A percentile compares a stretch with the other conserved stretches of the same genome.
Evolutionary conservation across 2,113 vertebrate species (phyloP).

Genomic region (Psittacula cyanocephala): DNA sequence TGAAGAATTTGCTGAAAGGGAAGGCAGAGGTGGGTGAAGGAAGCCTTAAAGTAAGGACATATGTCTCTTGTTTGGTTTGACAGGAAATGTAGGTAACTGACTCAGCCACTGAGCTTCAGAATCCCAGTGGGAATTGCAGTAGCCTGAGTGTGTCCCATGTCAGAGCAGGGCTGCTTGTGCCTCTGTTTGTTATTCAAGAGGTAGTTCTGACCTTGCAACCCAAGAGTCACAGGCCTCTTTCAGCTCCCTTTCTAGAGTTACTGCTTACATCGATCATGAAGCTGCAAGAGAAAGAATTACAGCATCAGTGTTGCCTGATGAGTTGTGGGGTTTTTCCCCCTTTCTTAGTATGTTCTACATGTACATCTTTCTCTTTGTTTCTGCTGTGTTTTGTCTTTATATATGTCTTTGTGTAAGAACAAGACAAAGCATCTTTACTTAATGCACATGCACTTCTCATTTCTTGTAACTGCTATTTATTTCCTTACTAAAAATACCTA

Average conservation of each 20-base stretch:
- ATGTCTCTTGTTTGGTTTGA: not conserved
- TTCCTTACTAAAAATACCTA: not conserved
- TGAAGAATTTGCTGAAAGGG: not conserved
- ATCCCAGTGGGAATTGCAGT: not conserved
- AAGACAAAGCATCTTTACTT: not conserved
- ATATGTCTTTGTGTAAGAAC: not conserved
- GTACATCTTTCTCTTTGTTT: rapidly evolving
- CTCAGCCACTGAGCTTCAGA: not conserved
- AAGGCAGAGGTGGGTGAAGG: not conserved
- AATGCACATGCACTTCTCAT: not conserved
- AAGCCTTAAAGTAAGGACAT: not conserved
- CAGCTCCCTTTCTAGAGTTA: not conserved
- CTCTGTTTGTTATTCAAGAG: rapidly evolving
- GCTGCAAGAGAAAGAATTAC: not conserved
- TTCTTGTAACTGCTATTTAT: not conserved
- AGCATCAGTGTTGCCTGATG: not conserved
- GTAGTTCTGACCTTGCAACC: not conserved
- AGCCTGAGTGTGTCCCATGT: not conserved
- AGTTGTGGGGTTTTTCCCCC: rapidly evolving
- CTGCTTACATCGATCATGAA: rapidly evolving
- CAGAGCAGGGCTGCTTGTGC: not conserved
- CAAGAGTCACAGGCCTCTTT: rapidly evolving
- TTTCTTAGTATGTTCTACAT: not conserved
- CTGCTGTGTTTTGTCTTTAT: not conserved
- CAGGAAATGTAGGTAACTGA: not conserved